A percentile compares a stretch with the other conserved stretches of the same genome.
phyloP scores from a whole-genome alignment of 2,797 vertebrate genomes.

The Botia almorhae region DNA sequence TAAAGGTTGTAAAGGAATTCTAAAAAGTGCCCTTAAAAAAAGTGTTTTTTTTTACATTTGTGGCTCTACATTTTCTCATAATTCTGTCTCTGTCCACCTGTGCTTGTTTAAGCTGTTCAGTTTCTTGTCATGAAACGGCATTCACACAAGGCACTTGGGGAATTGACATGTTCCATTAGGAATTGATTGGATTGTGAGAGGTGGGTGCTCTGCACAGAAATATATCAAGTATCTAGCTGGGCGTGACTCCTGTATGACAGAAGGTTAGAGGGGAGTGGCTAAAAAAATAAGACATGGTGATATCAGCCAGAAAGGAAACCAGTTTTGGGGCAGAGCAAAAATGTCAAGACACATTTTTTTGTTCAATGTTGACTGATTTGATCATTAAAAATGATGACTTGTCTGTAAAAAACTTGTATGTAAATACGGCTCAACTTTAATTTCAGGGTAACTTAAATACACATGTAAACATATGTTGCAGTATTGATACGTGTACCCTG shows the following conservation, averaged over 20 bases:
- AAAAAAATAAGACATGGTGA: background rate
- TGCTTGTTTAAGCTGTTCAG: background rate
- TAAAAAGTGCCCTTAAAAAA: background rate
- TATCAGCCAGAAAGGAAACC: background rate
- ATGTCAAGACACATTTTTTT: background rate
- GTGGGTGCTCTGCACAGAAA: background rate
- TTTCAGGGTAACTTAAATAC: background rate
- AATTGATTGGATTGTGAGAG: background rate
- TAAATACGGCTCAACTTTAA: constrained; percentile 13
- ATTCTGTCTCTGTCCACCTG: background rate
- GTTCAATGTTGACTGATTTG: no score
- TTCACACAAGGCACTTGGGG: background rate
- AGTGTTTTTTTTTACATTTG: no score
- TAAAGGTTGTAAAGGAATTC: background rate
- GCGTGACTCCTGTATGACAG: background rate
- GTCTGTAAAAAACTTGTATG: no score
- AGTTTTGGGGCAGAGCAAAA: background rate
- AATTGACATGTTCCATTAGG: no score
- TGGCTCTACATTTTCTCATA: no score
- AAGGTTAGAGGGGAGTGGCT: background rate
- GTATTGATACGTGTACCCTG: background rate
- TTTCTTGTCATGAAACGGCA: background rate
- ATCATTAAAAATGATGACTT: no score
- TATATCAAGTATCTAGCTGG: background rate
- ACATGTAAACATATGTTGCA: background rate